Evolutionary conservation across 2,888 invertebrate genomes (phyloP), one percentile per base, ranked within the genome.

Genomic region (Leptinotarsa rubiginosa): DNA sequence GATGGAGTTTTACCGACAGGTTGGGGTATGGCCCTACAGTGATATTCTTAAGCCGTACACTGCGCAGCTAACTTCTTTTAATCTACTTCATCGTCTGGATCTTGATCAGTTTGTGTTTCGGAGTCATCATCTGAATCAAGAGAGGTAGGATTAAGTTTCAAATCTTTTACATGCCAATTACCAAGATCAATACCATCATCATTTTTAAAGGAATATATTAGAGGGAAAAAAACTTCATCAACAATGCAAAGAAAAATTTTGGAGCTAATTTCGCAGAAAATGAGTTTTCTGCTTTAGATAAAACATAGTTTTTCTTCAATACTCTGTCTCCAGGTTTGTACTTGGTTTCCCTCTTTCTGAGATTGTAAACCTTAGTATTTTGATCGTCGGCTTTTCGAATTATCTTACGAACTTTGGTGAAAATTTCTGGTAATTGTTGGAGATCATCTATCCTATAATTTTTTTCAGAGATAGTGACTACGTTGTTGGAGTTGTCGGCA

Each of bases 261-360:
- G 77, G 74, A 10, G 78, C 79, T 12, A 79, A 56, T 70, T 80
- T 80, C 15, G 68, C 69, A 13, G 73, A 69, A 72, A 78, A 80
- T 3, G 66, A 16, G 10, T 77, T 64, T 13, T 70, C 66, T 3
- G 74, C 75, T 18, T 72, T 71, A 49, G 80, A 80, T 22, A 76
- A 65, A 64, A 75, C 64, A 52, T 75, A 72, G 47, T n/a, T 52
- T 3, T 52, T 52, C 18, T 52, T 18, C 74, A 77, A 77, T 18
- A 79, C 78, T 66, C 65, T 69, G 49, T 80, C 77, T 65, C 77
- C 77, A 56, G 73, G 73, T 12, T 73, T 47, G 71, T 64, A 80
- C n/a, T 62, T 65, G n/a, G 71, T 47, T 15, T 47, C n/a, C 47
- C 78, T 41, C 22, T 72, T 75, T 20, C 76, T 70, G n/a, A 79